These are phyloP conservation scores for Drosophila mulleri DNA, from an alignment of 2,888 invertebrate genomes.

Conservation along the genomic window DNA sequence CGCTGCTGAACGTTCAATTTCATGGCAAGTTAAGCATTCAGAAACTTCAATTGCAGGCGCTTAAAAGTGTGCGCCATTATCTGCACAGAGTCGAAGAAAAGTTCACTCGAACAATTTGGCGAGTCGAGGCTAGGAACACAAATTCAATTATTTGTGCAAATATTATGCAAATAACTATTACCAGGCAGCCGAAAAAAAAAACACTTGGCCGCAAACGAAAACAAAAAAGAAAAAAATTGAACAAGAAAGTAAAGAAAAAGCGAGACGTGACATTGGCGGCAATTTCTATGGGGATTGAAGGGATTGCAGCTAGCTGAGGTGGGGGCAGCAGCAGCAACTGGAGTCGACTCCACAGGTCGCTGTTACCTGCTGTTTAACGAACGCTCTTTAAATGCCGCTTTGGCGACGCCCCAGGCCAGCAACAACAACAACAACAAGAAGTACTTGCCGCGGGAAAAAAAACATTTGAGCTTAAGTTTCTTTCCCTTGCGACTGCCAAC, in stretches of 20 bases:
- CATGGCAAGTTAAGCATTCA: constrained; percentile 71
- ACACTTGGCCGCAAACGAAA: constrained; percentile 23
- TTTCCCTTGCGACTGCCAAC: constrained; percentile 33
- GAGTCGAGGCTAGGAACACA: constrained; percentile 35
- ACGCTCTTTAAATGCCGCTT: constrained; percentile 60
- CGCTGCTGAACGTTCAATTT: constrained; percentile 62
- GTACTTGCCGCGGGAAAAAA: background rate
- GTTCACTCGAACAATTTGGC: constrained; percentile 47
- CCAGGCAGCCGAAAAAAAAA: constrained; percentile 26
- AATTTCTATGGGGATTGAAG: constrained; percentile 19
- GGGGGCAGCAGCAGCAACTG: constrained; percentile 3
- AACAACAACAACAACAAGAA: background rate
- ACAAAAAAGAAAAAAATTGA: background rate
- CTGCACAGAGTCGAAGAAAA: constrained; percentile 41
- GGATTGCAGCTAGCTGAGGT: background rate
- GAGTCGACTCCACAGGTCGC: constrained; percentile 49
- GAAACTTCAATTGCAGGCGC: constrained; percentile 72
- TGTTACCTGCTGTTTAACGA: constrained; percentile 27
- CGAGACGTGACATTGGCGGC: constrained; percentile 64
- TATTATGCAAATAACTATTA: constrained; percentile 83
- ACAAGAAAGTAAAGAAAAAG: background rate
- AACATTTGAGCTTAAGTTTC: constrained; percentile 1
- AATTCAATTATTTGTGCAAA: constrained; percentile 84
- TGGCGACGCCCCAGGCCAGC: constrained; percentile 36
- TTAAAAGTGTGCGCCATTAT: constrained; percentile 57